A percentile compares a stretch with the other conserved stretches of the same genome.
Conservation (phyloP, 2,888 invertebrate genomes). For the Pristionchus maxplancki region DNA sequence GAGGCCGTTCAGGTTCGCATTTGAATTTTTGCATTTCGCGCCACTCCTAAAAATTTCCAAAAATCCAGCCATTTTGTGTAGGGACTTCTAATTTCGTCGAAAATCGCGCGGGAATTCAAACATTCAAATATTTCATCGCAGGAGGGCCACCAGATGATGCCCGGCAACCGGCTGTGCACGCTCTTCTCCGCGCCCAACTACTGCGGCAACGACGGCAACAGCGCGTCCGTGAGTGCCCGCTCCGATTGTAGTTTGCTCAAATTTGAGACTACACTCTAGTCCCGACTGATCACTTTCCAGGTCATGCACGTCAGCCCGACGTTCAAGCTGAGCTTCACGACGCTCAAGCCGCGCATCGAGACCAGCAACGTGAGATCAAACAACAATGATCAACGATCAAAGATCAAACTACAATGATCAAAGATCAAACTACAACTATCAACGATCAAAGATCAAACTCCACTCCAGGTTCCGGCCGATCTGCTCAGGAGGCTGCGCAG, state of each 20-base stretch:
- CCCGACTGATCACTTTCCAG: background rate
- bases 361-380: background rate
- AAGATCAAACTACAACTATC: background rate
- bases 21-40: background rate
- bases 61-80: background rate
- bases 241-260: background rate
- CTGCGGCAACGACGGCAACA: constrained; percentile 70
- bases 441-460: too few relatives aligned
- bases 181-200: constrained; percentile 75
- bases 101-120: background rate
- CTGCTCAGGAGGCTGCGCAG: constrained; percentile 19
- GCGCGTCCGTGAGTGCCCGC: constrained; percentile 62
- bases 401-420: background rate
- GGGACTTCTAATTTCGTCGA: background rate
- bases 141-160: constrained; percentile 65
- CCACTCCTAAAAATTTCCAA: background rate
- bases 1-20: constrained; percentile 63
- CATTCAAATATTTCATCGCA: background rate
- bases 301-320: constrained; percentile 2
- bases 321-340: constrained; percentile 45
- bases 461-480: background rate
- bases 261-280: too few relatives aligned
- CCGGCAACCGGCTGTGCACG: constrained; percentile 63
- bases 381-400: background rate
- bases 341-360: constrained; percentile 42